Conservation (phyloP, 2,113 vertebrate species). For the Odocoileus hemionus region DNA sequence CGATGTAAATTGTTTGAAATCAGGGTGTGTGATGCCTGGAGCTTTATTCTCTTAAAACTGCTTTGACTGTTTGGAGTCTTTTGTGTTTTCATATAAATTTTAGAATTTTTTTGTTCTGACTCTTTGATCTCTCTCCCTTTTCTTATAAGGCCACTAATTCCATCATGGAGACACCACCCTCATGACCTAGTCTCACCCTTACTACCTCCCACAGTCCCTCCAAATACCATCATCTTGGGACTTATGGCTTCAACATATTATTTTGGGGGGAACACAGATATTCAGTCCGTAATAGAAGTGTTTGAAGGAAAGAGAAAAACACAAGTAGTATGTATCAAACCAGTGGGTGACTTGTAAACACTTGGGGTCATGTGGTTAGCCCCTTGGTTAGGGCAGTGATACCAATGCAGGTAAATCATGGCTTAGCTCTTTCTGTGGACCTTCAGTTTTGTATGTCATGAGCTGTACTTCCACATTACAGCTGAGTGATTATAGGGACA, state of each 20-base stretch:
- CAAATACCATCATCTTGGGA: neutral
- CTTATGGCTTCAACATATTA: neutral
- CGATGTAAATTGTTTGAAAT: neutral
- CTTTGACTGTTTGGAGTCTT: neutral
- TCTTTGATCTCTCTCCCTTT: neutral
- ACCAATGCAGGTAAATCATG: neutral
- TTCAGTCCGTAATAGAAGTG: neutral
- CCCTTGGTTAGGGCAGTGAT: neutral
- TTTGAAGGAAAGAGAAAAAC: conserved; percentile 1
- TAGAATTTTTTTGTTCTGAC: neutral
- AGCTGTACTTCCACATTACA: neutral
- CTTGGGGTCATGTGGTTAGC: neutral
- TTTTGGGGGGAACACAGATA: neutral
- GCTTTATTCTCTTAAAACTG: neutral
- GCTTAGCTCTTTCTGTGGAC: neutral
- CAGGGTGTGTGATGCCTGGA: neutral
- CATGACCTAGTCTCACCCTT: neutral
- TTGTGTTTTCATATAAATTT: neutral
- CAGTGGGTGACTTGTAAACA: neutral
- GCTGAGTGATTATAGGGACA: neutral
- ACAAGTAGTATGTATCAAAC: neutral
- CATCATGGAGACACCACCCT: neutral
- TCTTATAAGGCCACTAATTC: neutral
- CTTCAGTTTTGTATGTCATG: neutral
- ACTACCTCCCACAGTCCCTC: neutral